A percentile compares a stretch with the other conserved stretches of the same genome.
These are phyloP conservation scores for Dasyurus viverrinus DNA, from an alignment of 2,113 vertebrate species.

Conservation along the genomic window DNA sequence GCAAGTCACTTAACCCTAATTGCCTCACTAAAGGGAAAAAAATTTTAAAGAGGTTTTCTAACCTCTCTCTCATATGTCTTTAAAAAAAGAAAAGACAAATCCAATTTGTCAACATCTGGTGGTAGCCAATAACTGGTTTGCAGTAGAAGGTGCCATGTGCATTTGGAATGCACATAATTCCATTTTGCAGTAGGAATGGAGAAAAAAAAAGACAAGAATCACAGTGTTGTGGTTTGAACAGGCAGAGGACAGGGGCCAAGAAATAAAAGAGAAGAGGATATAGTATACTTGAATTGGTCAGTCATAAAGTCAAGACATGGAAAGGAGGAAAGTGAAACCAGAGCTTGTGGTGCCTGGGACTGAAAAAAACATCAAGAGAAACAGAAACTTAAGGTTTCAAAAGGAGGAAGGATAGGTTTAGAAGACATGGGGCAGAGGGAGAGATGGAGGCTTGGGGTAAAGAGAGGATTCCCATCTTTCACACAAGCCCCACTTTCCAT, in stretches of 20 bases:
- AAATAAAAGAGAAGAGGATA: neutral
- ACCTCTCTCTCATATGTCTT: conserved; percentile 20
- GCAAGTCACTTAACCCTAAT: too few relatives aligned
- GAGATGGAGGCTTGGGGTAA: neutral
- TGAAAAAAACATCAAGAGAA: neutral
- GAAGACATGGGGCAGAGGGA: neutral
- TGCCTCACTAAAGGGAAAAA: too few relatives aligned
- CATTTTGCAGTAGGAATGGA: neutral
- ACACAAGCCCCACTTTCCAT: neutral
- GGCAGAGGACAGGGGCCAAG: neutral
- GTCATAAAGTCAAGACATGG: neutral
- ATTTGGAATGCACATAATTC: neutral
- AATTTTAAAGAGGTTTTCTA: neutral
- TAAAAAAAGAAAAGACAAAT: neutral
- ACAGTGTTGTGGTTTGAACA: neutral
- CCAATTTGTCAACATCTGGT: neutral
- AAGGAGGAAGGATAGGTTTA: neutral
- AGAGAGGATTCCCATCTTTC: neutral
- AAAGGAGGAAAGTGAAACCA: neutral
- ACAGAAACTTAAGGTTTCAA: neutral
- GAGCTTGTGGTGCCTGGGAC: neutral
- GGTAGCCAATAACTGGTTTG: neutral
- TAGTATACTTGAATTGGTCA: neutral
- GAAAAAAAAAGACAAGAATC: neutral
- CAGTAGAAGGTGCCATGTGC: neutral